A percentile compares a stretch with the other conserved stretches of the same genome.
phyloP scores from a whole-genome alignment of 2,888 invertebrate species.

The Agriotes lineatus region DNA sequence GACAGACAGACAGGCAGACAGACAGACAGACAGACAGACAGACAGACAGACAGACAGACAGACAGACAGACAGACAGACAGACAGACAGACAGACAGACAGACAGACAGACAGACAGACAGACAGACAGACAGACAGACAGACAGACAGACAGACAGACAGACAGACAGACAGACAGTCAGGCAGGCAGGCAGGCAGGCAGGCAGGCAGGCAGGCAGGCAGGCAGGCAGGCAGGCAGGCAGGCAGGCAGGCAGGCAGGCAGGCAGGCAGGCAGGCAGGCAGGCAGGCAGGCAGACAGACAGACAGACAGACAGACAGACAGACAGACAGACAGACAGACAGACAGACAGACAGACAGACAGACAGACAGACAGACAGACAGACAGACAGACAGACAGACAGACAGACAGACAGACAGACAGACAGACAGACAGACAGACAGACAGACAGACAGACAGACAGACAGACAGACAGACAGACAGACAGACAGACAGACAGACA shows the following conservation, averaged over 20 bases:
- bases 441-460: not conserved
- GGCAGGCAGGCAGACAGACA: too few relatives aligned
- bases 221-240: not conserved
- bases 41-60: slow-evolving; percentile 8
- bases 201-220: slow-evolving; percentile 1
- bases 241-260: slow-evolving; percentile 1
- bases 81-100: slow-evolving; percentile 13
- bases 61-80: slow-evolving; percentile 6
- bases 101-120: slow-evolving; percentile 8
- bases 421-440: slow-evolving; percentile 5
- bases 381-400: not conserved
- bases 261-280: not conserved
- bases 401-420: slow-evolving; percentile 7
- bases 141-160: slow-evolving; percentile 44
- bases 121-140: slow-evolving; percentile 1
- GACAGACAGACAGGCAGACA: too few relatives aligned
- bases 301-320: slow-evolving; percentile 9
- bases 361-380: slow-evolving; percentile 2
- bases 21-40: slow-evolving; percentile 10
- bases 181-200: slow-evolving; percentile 25
- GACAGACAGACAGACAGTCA: too few relatives aligned
- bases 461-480: slow-evolving; percentile 7
- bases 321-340: not conserved
- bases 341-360: not conserved
- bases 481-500: slow-evolving; percentile 5